Evolutionary conservation across 2,113 vertebrate species (phyloP), one percentile per base, ranked within the genome.

Genomic region (Ctenodactylus gundi): DNA sequence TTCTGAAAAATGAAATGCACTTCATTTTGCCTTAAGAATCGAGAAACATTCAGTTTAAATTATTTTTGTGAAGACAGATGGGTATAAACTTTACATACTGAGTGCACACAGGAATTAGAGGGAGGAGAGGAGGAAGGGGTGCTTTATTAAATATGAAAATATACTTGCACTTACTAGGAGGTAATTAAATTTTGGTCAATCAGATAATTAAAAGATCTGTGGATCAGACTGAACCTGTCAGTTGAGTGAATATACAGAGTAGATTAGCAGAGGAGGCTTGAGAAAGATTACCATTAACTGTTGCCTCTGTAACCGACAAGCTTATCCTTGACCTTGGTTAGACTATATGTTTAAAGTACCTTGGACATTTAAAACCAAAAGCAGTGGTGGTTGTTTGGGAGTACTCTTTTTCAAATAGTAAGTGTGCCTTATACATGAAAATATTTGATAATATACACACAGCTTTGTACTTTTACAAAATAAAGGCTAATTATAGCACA

Each of bases 251-350:
- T 77, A 75, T 92, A 73, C 6, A 93, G 70, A 75, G 8, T 89
- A 91, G 77, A 88, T 92, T 34, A 92, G 51, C 68, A 68, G 49
- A 92, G 72, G 83, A 88, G 55, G 29, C 60, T 78, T 84, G 62
- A 86, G 39, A 49, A 85, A 85, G 53, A 86, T 78, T 51, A 44
- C 23, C 36, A 72, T 91, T 83, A 89, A 46, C 84, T 4, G 68
- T 90, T 94, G 36, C 34, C 62, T 7, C 4, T 85, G 34, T 88
- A 46, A 80, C 72, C 80, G 72, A 25, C 21, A 94, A 62, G 44
- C 9, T 95, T 55, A 78, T 68, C 14, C 25, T 94, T 94, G 64
- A 89, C 44, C 51, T 93, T 88, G 10, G 14, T 70, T 82, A 60
- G 36, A 87, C 34, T 76, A n/a, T 34, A 31, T 88, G 62, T 87